phyloP scores from a whole-genome alignment of 2,113 vertebrate genomes.

The Pipa parva region DNA sequence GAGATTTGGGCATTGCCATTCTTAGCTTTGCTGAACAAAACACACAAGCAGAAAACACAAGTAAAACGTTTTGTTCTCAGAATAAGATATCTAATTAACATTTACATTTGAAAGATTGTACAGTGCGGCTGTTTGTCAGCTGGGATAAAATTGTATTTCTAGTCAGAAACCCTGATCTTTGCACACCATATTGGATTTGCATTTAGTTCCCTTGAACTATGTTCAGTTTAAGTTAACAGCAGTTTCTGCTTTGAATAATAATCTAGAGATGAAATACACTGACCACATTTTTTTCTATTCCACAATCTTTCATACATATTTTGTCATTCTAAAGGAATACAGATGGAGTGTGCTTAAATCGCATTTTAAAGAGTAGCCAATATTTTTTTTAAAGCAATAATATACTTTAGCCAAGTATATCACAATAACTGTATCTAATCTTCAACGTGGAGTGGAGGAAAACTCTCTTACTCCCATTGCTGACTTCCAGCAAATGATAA shows the following conservation, averaged over 20 bases:
- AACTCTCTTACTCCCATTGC: too few species aligned
- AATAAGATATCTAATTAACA: constrained; percentile 32
- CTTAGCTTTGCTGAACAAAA: constrained; percentile 21
- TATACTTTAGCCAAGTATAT: too few species aligned
- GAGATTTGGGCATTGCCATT: constrained; percentile 28
- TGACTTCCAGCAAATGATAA: too few species aligned
- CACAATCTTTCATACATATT: too few species aligned
- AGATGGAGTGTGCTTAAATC: too few species aligned
- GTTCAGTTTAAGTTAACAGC: background rate
- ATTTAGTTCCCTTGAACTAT: background rate
- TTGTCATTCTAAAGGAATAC: too few species aligned
- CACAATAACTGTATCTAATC: too few species aligned
- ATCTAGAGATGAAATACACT: background rate
- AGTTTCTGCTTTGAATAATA: background rate
- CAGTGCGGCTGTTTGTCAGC: background rate
- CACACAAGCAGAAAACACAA: constrained; percentile 28
- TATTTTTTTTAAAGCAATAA: too few species aligned
- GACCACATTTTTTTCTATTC: constrained; percentile 7
- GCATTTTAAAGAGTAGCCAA: too few species aligned
- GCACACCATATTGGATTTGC: constrained; percentile 3
- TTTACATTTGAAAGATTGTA: constrained; percentile 23
- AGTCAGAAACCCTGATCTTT: background rate
- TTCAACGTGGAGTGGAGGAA: too few species aligned
- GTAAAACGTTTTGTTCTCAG: constrained; percentile 10
- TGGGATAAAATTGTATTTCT: background rate